Base-by-base conservation (phyloP, 2,888 invertebrate genomes). In the Mesoligia furuncula region DNA sequence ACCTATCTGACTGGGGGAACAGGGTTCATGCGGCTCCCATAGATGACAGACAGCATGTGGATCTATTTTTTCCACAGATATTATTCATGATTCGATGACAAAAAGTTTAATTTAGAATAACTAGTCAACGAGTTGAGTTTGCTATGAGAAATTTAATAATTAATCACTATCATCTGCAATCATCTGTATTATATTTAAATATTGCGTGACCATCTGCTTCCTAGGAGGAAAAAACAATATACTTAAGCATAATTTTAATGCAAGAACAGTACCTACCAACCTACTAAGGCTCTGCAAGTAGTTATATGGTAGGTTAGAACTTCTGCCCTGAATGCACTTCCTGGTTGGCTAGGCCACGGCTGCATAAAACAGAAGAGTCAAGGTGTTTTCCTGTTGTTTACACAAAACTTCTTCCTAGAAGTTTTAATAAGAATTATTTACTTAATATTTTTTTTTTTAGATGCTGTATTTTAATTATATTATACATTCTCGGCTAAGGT, bases 351-450 rank as follows among this genome's bases (percentile, higher is more conserved):
- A 81, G 84, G 78, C 72, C 86, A 31, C 62, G n/a, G n/a, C 27
- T 76, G 73, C 72, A 79, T 79, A 79, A 79, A 83, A 85, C 69
- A 84, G 74, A 85, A 71, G 76, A 73, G 15, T 71, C 87, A 87
- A 87, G 87, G 87, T 75, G 15, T 77, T 85, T 87, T 85, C 87
- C 87, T 87, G 85, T 85, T 85, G 62, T 64, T 67, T 13, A 83
- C 66, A 81, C 36, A 24, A 85, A 85, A 73, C 61, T 74, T 73
- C 70, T 84, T 85, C 80, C 79, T 86, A 68, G 24, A 77, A 48
- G 31, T 74, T 72, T 65, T 79, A 79, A 69, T 79, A 72, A 76
- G n/a, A 73, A 71, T 76, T 57, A 61, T 68, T 73, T 67, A 59
- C 79, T 73, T 70, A 73, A 57, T 70, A 0, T 39, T 59, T n/a